Percentiles rank a stretch among this genome's conserved stretches.
These are phyloP conservation scores for Trichonephila clavipes DNA, from an alignment of 1,140 invertebrate species.

Conservation along the genomic window DNA sequence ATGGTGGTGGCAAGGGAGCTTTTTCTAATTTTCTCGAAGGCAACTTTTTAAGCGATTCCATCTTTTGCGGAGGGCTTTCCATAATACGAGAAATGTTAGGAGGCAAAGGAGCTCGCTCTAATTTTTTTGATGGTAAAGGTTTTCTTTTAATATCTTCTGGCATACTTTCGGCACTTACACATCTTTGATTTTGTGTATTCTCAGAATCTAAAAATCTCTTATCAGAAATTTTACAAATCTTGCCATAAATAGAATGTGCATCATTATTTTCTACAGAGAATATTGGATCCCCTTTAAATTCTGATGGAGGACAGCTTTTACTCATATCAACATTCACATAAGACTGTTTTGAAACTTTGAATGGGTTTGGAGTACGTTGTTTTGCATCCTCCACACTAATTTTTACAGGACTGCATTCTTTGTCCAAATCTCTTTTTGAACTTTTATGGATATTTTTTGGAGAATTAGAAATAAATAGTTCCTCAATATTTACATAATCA, in stretches of 20 bases:
- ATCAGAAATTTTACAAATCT: constrained; percentile 38
- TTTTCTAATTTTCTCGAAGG: constrained; percentile 65
- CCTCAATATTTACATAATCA: constrained; percentile 27
- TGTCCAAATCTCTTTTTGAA: not conserved
- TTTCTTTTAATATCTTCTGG: not conserved
- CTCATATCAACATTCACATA: constrained; percentile 15
- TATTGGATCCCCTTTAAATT: not conserved
- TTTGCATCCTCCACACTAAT: not conserved
- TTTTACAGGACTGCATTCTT: not conserved
- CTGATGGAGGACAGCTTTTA: constrained; percentile 26
- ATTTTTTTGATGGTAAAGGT: constrained; percentile 49
- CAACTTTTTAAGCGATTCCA: not conserved
- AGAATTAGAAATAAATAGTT: not conserved
- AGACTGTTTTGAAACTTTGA: not conserved
- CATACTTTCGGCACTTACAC: not conserved
- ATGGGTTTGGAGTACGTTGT: not conserved
- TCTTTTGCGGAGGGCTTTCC: not conserved
- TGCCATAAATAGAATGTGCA: constrained; percentile 55
- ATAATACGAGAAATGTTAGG: not conserved
- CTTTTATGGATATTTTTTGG: not conserved
- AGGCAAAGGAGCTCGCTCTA: constrained; percentile 57
- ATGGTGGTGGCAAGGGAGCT: constrained; percentile 61
- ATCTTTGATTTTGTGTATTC: not conserved
- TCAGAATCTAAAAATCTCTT: not conserved
- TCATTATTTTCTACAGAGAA: not conserved